A percentile compares a stretch with the other conserved stretches of the same genome.
Conservation (phyloP, 2,113 vertebrate genomes). For the Isurus oxyrinchus region DNA sequence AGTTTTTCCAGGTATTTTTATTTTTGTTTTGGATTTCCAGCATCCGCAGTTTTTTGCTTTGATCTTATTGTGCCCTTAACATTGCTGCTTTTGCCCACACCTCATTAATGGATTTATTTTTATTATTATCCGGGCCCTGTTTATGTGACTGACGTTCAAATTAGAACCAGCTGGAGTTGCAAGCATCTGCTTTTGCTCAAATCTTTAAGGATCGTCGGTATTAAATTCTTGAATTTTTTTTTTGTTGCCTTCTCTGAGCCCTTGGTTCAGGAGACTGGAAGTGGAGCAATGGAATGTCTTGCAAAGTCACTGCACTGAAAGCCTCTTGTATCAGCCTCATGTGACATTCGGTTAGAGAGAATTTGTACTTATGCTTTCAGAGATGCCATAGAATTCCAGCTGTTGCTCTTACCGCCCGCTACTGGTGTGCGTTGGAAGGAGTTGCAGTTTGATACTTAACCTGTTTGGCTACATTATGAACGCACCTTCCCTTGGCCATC, state of each 20-base stretch:
- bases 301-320: not conserved
- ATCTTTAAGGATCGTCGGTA: not conserved
- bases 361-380: not conserved
- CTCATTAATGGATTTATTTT: not conserved
- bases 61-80: not conserved
- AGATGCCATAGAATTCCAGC: not conserved
- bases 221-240: not conserved
- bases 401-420: too few species aligned
- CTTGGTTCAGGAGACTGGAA: not conserved
- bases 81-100: not conserved
- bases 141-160: not conserved
- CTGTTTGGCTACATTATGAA: too few species aligned
- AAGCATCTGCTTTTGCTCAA: conserved; percentile 1
- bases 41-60: too few species aligned
- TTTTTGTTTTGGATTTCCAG: too few species aligned
- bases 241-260: not conserved
- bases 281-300: not conserved
- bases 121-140: not conserved
- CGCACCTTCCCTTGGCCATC: too few species aligned
- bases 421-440: too few species aligned
- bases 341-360: not conserved
- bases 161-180: not conserved
- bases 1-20: too few species aligned
- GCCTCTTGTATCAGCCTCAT: not conserved
- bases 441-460: too few species aligned